Evolutionary conservation across 53 echinoderm and acorn worm species (phyloP).

Genomic region (Hippasteria phrygiana): DNA sequence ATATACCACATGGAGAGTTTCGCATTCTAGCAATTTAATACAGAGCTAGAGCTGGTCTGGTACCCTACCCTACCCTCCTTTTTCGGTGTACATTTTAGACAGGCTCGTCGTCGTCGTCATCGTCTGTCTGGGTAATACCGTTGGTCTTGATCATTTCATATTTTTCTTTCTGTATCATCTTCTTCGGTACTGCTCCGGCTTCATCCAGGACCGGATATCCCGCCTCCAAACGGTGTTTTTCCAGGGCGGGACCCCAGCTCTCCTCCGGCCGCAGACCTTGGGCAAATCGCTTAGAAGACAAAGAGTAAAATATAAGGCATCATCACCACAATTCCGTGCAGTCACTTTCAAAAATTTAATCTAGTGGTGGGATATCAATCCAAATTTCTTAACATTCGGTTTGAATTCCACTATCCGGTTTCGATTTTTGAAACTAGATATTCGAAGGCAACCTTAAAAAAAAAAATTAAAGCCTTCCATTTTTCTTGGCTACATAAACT

Average conservation of each 20-base stretch:
- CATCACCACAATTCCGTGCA: not conserved
- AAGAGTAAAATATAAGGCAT: not conserved
- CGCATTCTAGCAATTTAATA: too few relatives aligned
- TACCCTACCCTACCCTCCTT: not conserved
- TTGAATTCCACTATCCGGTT: too few relatives aligned
- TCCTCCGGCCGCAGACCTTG: slow-evolving; percentile 25
- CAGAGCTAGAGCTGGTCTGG: too few relatives aligned
- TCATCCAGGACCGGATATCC: slow-evolving; percentile 39
- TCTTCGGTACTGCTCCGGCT: not conserved
- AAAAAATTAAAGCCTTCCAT: too few relatives aligned
- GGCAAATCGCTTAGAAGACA: slow-evolving; percentile 33
- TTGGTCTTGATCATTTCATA: slow-evolving; percentile 20
- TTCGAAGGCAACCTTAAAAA: too few relatives aligned
- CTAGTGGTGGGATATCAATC: too few relatives aligned
- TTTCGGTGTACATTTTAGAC: not conserved
- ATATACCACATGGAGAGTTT: too few relatives aligned
- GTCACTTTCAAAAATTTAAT: too few relatives aligned
- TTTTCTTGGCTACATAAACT: too few relatives aligned
- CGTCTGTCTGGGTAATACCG: not conserved
- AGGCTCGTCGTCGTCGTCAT: not conserved
- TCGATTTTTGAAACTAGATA: too few relatives aligned
- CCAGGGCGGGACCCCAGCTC: slow-evolving; percentile 65
- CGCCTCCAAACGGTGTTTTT: slow-evolving; percentile 57
- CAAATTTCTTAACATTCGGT: too few relatives aligned
- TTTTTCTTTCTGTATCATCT: slow-evolving; percentile 12